Evolutionary conservation across 2,888 invertebrate genomes (phyloP), one percentile per base, ranked within the genome.

Genomic region (Agapostemon virescens): DNA sequence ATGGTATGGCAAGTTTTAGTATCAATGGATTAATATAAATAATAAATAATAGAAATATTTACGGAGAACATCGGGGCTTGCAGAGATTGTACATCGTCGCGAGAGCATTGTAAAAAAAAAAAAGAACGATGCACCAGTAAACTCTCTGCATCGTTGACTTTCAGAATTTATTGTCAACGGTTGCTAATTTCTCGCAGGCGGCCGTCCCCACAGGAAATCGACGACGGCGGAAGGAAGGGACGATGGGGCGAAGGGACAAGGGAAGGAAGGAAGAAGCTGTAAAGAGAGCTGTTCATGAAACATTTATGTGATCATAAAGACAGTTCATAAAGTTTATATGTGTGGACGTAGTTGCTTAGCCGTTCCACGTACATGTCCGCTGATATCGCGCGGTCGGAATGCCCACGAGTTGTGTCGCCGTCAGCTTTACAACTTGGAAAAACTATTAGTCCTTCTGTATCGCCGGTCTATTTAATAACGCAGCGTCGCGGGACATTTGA

Each of bases 261-360:
- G 30, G 58, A 20, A 49, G 81, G 49, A 81, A 80, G 74, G 79
- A 72, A 74, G 69, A 61, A 42, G 82, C 82, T 78, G 84, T 84
- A 88, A 86, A 83, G 82, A 82, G 66, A 55, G 63, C 72, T 84
- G 86, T 86, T 87, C 86, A 84, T 88, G 86, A 88, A 89, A 88
- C 86, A 86, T 89, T 89, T 85, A 89, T 85, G 83, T 74, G 83
- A 81, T 84, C 85, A 83, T 89, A 88, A 89, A 89, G 82, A 82
- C 82, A 85, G 88, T 87, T 87, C 87, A 85, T 88, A 84, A 88
- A 89, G 85, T 87, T 86, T 84, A 85, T 83, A 85, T 81, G 74
- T 67, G 79, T 63, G 74, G 77, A 71, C 76, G 81, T 76, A 82
- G 85, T 82, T 80, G 83, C 84, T 84, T 83, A 87, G 83, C 86